Percentiles rank a stretch among this genome's conserved stretches.
phyloP scores from a whole-genome alignment of 2,797 vertebrate species.

The Holocentrus rufus region DNA sequence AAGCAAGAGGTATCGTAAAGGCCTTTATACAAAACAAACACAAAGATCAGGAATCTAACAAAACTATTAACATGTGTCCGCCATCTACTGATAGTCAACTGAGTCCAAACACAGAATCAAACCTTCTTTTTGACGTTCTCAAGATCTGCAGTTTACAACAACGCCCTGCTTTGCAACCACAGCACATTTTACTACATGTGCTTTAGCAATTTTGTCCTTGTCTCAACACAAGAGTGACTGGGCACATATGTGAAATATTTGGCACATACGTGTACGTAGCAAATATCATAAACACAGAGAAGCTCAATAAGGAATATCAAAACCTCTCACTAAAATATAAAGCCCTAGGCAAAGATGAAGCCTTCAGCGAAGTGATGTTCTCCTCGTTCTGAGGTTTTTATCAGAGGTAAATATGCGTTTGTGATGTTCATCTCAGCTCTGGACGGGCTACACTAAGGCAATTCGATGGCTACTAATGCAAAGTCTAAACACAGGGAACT shows the following conservation, averaged over 20 bases:
- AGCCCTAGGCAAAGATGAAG: slow-evolving; percentile 47
- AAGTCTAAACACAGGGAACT: slow-evolving; percentile 53
- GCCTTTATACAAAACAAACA: neutral
- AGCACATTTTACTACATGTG: neutral
- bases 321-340: slow-evolving; percentile 34
- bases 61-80: neutral
- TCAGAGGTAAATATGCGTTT: slow-evolving; percentile 61
- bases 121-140: neutral
- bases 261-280: slow-evolving; percentile 52
- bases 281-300: slow-evolving; percentile 50
- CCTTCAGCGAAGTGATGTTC: slow-evolving; percentile 37
- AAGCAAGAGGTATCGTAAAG: slow-evolving; percentile 18
- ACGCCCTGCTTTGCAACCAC: neutral
- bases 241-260: slow-evolving; percentile 61
- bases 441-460: slow-evolving; percentile 66
- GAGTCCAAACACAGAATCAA: too few relatives aligned
- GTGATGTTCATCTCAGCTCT: slow-evolving; percentile 56
- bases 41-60: neutral
- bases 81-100: neutral
- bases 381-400: slow-evolving; percentile 45
- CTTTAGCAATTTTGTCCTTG: slow-evolving; percentile 17
- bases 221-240: slow-evolving; percentile 40
- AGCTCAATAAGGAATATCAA: slow-evolving; percentile 49
- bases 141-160: neutral
- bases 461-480: slow-evolving; percentile 56